phyloP scores from a whole-genome alignment of 2,797 vertebrate genomes.

The Falco columbarius region DNA sequence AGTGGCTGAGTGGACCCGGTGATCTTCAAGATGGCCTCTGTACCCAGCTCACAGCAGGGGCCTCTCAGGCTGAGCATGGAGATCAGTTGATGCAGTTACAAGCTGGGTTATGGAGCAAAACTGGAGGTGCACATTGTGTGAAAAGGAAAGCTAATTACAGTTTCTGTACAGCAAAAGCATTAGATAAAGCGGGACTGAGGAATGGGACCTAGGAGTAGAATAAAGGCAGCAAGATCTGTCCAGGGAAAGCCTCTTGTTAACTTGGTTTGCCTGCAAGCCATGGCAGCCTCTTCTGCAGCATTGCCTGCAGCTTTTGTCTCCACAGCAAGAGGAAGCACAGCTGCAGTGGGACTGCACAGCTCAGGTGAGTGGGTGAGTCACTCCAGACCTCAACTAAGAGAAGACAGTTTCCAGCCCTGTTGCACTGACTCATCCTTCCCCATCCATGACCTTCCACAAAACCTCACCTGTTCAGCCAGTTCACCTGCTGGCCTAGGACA shows the following conservation, averaged over 20 bases:
- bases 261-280: neutral
- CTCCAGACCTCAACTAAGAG: neutral
- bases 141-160: neutral
- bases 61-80: neutral
- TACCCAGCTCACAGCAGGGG: neutral
- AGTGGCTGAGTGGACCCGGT: accelerated
- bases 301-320: accelerated
- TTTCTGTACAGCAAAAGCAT: neutral
- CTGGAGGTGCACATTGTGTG: neutral
- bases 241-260: neutral
- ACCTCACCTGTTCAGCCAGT: neutral
- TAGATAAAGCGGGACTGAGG: neutral
- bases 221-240: neutral
- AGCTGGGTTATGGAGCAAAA: neutral
- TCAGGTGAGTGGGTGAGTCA: accelerated
- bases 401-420: neutral
- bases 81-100: neutral
- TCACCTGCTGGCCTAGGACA: neutral
- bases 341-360: neutral
- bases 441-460: neutral
- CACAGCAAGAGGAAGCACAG: accelerated
- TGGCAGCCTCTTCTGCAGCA: neutral
- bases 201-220: neutral
- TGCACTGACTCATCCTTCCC: neutral
- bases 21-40: neutral